Percentiles rank a stretch among this genome's conserved stretches.
phyloP scores from a whole-genome alignment of 2,113 vertebrate species.

The Amblyornis subalaris region DNA sequence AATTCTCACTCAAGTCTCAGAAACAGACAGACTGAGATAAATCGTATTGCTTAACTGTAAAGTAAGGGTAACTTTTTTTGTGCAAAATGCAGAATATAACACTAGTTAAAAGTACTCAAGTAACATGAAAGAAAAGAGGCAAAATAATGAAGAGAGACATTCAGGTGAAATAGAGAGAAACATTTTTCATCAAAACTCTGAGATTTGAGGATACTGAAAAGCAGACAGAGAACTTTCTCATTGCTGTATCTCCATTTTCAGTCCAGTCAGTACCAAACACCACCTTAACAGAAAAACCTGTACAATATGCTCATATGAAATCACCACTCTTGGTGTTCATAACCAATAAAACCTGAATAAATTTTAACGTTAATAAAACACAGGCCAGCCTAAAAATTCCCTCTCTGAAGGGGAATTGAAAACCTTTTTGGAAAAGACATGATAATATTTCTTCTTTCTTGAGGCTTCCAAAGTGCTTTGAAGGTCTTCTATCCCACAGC shows the following conservation, averaged over 20 bases:
- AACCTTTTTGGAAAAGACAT: neutral
- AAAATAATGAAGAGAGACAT: neutral
- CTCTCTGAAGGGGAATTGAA: neutral
- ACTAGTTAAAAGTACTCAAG: neutral
- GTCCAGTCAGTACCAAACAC: neutral
- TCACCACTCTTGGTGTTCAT: neutral
- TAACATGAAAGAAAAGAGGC: neutral
- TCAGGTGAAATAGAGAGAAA: neutral
- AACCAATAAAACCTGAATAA: neutral
- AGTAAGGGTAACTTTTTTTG: neutral
- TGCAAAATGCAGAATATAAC: neutral
- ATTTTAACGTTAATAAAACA: neutral
- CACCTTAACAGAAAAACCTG: neutral
- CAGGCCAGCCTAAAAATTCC: neutral
- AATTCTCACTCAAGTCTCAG: neutral
- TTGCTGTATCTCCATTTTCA: neutral
- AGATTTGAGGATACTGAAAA: neutral
- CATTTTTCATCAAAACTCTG: neutral
- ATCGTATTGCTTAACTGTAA: neutral
- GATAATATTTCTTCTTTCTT: neutral
- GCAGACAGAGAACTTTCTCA: neutral
- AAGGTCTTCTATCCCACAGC: neutral
- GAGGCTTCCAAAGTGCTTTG: neutral
- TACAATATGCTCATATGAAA: rapidly evolving
- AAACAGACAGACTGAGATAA: neutral